Conservation (phyloP, 2,888 invertebrate species). For the Coecobrya sp. region DNA sequence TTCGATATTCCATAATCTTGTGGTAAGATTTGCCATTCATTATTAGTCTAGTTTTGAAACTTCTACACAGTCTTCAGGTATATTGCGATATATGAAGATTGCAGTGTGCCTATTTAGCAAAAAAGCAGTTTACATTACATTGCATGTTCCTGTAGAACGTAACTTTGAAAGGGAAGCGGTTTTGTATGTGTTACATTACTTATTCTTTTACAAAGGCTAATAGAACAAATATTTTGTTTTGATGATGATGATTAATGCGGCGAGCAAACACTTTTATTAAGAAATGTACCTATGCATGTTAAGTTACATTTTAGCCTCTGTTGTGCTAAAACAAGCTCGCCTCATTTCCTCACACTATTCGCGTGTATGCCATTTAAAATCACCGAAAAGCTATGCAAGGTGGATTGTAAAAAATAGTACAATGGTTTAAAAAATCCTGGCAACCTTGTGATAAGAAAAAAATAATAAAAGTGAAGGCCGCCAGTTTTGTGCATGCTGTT, state of each 20-base stretch:
- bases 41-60: neutral
- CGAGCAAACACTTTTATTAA: too few relatives aligned
- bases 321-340: neutral
- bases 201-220: too few relatives aligned
- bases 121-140: too few relatives aligned
- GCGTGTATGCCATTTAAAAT: slow-evolving; percentile 38
- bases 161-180: too few relatives aligned
- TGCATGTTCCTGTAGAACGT: too few relatives aligned
- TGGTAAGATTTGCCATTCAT: neutral
- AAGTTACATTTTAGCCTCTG: neutral
- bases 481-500: slow-evolving; percentile 2
- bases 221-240: too few relatives aligned
- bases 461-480: slow-evolving; percentile 60
- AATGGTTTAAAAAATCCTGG: slow-evolving; percentile 44
- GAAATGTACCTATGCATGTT: neutral
- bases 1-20: neutral
- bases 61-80: neutral
- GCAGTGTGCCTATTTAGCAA: too few relatives aligned
- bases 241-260: too few relatives aligned
- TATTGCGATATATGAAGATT: neutral
- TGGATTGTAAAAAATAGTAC: slow-evolving; percentile 8
- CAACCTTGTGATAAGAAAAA: slow-evolving; percentile 64
- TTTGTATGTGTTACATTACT: too few relatives aligned
- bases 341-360: slow-evolving; percentile 1
- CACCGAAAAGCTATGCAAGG: neutral